Evolutionary conservation across 2,113 vertebrate species (phyloP).

Genomic region (Engystomops pustulosus): DNA sequence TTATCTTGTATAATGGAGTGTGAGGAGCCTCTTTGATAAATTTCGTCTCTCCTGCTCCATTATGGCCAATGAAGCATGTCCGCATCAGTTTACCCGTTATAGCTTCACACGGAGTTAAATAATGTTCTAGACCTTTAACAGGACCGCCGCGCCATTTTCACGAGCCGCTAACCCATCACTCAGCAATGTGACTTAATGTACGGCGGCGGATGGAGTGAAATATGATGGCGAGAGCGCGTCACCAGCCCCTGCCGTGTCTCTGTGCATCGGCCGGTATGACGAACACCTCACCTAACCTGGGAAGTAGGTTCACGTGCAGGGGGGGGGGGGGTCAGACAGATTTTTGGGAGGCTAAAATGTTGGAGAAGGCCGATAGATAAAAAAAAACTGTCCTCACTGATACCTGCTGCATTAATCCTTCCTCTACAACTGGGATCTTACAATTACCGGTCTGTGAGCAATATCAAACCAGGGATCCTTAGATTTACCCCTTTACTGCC

Average conservation of each 20-base stretch:
- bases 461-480: no score
- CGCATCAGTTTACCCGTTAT: slow-evolving; percentile 50
- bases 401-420: no score
- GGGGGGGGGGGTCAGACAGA: no score
- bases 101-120: slow-evolving; percentile 50
- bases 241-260: slow-evolving; percentile 4
- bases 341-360: no score
- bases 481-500: no score
- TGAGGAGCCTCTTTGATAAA: slow-evolving; percentile 54
- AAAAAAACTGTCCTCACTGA: no score
- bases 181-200: slow-evolving; percentile 12
- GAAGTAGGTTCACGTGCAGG: no score
- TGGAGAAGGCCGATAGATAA: no score
- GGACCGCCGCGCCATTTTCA: slow-evolving; percentile 31
- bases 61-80: slow-evolving; percentile 52
- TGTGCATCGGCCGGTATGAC: background rate
- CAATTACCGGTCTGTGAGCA: no score
- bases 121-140: slow-evolving; percentile 55
- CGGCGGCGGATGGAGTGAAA: slow-evolving; percentile 9
- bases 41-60: slow-evolving; percentile 53
- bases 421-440: no score
- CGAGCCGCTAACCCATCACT: slow-evolving; percentile 32
- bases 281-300: slow-evolving; percentile 7
- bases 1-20: slow-evolving; percentile 60
- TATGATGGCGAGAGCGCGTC: slow-evolving; percentile 24